Conservation (phyloP, 2,113 vertebrate genomes). For the Chaetorhynchus papuensis region DNA sequence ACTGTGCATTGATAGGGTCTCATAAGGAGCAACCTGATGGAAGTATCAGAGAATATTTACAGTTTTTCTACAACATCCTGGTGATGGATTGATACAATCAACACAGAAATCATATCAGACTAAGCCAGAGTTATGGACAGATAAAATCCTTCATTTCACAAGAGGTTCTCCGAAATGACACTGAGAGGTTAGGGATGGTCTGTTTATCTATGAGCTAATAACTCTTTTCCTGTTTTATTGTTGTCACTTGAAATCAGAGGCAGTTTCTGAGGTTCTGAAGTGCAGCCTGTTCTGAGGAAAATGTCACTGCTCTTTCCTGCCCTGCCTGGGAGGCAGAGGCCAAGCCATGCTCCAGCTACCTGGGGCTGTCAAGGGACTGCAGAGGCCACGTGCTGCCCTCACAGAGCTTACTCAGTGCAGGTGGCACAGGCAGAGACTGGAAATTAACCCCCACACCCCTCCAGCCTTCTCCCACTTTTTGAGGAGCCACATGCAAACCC, state of each 20-base stretch:
- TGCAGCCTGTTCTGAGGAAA: neutral
- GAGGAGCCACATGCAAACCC: neutral
- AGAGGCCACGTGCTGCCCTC: neutral
- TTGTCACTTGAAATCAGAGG: neutral
- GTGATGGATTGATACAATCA: neutral
- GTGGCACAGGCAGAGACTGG: neutral
- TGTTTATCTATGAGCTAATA: neutral
- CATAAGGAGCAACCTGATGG: neutral
- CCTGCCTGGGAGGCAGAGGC: neutral
- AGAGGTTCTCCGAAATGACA: neutral
- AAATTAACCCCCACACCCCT: neutral
- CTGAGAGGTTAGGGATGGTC: neutral
- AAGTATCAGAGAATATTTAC: neutral
- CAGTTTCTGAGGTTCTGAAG: neutral
- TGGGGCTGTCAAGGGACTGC: neutral
- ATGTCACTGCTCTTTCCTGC: neutral
- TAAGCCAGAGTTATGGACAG: neutral
- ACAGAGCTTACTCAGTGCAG: neutral
- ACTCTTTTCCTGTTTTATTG: constrained; percentile 3
- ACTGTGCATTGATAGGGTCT: neutral
- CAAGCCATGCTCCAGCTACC: neutral
- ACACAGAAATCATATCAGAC: neutral
- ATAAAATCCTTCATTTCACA: constrained; percentile 3
- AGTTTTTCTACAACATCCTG: neutral
- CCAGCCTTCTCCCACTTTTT: neutral